Evolutionary conservation across 2,888 invertebrate genomes (phyloP).

Genomic region (Phragmatobia fuliginosa): DNA sequence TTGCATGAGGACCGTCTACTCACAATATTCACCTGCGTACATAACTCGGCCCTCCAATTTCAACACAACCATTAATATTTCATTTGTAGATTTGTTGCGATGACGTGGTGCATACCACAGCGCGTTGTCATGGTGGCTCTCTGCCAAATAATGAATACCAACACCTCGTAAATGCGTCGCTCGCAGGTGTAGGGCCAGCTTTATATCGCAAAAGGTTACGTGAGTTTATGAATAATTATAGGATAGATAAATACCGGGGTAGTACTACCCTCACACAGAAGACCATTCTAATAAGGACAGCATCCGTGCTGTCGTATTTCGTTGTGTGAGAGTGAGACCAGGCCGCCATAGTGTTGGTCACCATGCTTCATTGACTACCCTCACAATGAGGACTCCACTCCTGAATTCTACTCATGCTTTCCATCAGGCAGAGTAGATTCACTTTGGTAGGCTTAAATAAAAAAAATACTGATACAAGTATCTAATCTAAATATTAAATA

Average conservation of each 20-base stretch:
- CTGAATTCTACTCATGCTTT: too few relatives aligned
- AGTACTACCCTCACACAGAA: too few relatives aligned
- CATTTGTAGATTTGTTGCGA: constrained; percentile 61
- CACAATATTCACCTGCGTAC: constrained; percentile 27
- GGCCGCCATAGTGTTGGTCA: too few relatives aligned
- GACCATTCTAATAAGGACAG: too few relatives aligned
- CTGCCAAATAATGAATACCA: constrained; percentile 56
- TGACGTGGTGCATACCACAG: constrained; percentile 66
- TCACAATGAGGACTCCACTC: too few relatives aligned
- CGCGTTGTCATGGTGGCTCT: constrained; percentile 60
- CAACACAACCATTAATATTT: constrained; percentile 75
- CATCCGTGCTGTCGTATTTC: too few relatives aligned
- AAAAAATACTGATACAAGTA: background rate
- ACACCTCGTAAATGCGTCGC: constrained; percentile 32
- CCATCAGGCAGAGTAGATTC: too few relatives aligned
- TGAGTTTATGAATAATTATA: constrained; percentile 23
- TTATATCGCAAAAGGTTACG: constrained; percentile 47
- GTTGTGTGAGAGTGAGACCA: too few relatives aligned
- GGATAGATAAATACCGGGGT: background rate
- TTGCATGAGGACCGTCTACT: background rate
- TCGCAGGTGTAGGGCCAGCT: constrained; percentile 50
- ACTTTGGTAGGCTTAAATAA: too few relatives aligned
- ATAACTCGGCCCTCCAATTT: constrained; percentile 55
- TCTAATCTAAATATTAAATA: background rate
- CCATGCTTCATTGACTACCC: too few relatives aligned